Base-by-base conservation (phyloP, 2,113 vertebrate species). In the Mus spicilegus region DNA sequence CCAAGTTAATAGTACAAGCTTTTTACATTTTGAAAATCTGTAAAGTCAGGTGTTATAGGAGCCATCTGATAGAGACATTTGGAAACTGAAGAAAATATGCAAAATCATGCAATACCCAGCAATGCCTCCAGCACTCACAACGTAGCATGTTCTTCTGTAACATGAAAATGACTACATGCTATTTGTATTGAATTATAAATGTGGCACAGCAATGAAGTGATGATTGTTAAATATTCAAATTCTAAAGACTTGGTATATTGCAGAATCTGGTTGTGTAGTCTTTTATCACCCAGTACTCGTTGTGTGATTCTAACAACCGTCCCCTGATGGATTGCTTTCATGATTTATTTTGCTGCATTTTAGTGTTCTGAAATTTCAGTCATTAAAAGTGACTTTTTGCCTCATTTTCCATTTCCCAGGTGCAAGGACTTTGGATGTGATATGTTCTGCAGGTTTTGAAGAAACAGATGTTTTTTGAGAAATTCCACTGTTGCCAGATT, bases 61-160 rank as follows among this genome's bases (percentile, higher is more conserved):
- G 9, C 33, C n/a, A 77, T 7, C 84, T 56, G 46, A 81, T 20
- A 54, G 26, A 78, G 19, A 84, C 58, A 1, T 77, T 93, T 13
- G 92, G 82, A 87, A 51, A n/a, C 5, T 92, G 81, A 95, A 42
- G 89, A 70, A 96, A 97, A 91, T 80, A 30, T 16, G 30, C 36
- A 33, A 28, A 97, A 91, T 80, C 24, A 30, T 16, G 30, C 36
- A 33, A 28, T 61, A 65, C 22, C 1, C 56, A 87, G 65, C 28
- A 86, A 73, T 91, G 22, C 65, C 8, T 33, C 89, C 3, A 54
- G 17, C 0, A 5, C 0, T 9, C 24, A 1, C 65, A 39, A 80
- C 7, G 65, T 56, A 89, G 49, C 3, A 36, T 39, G 5, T 30
- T 49, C 46, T 49, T 76, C 28, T 36, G 4, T 7, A 51, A 20